Evolutionary conservation across 2,888 invertebrate species (phyloP).

Genomic region (Hydriomena furcata): DNA sequence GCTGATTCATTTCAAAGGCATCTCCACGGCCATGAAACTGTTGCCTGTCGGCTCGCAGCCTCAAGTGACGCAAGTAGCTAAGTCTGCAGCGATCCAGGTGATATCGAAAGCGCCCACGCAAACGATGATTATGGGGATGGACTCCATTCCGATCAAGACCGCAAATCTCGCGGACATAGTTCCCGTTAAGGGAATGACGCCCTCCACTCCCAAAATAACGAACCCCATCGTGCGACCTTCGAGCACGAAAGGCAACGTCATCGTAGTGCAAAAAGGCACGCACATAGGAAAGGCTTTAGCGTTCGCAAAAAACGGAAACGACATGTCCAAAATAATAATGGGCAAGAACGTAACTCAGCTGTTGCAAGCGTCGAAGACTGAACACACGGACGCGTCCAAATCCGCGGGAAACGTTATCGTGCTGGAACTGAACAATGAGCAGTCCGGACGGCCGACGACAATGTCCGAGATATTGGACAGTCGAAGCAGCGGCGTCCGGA

Average conservation of each 20-base stretch:
- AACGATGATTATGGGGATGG: slow-evolving; percentile 59
- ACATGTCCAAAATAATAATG: slow-evolving; percentile 80
- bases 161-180: slow-evolving; percentile 77
- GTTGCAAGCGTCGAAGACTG: slow-evolving; percentile 68
- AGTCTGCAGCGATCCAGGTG: slow-evolving; percentile 57
- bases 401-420: slow-evolving; percentile 74
- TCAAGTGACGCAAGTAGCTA: slow-evolving; percentile 48
- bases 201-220: slow-evolving; percentile 66
- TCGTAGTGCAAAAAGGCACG: slow-evolving; percentile 84
- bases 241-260: slow-evolving; percentile 82
- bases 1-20: slow-evolving; percentile 73
- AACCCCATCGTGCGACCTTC: slow-evolving; percentile 73
- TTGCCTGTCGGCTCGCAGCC: slow-evolving; percentile 73
- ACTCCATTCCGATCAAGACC: slow-evolving; percentile 59
- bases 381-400: slow-evolving; percentile 63
- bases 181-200: slow-evolving; percentile 70
- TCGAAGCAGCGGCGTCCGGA: slow-evolving; percentile 47
- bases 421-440: slow-evolving; percentile 76
- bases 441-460: slow-evolving; percentile 70
- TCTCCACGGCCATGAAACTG: slow-evolving; percentile 74
- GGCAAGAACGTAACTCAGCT: slow-evolving; percentile 78
- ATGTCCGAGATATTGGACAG: slow-evolving; percentile 77
- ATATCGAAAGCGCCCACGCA: slow-evolving; percentile 63
- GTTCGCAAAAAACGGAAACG: slow-evolving; percentile 75
- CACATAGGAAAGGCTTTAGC: slow-evolving; percentile 76